Base-by-base conservation (phyloP, 1,140 invertebrate species). In the Asbolus verrucosus region DNA sequence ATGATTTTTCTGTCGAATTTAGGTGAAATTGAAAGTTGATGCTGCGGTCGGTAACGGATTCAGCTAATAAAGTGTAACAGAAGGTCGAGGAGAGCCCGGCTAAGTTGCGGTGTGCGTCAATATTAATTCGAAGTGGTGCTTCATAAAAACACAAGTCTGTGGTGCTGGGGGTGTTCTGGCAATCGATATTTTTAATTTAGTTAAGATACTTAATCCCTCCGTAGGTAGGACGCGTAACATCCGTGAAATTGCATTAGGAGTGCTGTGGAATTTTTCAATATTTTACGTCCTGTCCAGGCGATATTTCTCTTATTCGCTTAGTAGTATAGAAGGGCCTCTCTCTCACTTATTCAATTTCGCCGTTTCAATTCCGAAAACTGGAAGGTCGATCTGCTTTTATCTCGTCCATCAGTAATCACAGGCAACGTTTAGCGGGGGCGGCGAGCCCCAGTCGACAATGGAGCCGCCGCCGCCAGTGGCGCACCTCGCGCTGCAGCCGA, bases 231-330 rank as follows among this genome's bases (percentile, higher is more conserved):
- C 73, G 68, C 65, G 68, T 75, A 76, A 78, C 71, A 75, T 74
- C 76, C 70, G 73, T 77, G 74, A 78, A 78, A 78, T 74, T 75
- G 73, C 76, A 75, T 76, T 76, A 70, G 46, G 73, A 67, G 54
- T 65, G 75, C 62, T 71, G 38, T 71, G 75, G 77, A 76, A 77
- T 76, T 77, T 78, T 77, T 77, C 75, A 76, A 78, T 77, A 77
- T 78, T 77, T 77, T 74, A 76, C 76, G 70, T 71, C 71, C 69
- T 69, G 68, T 74, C 73, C 62, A 69, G 63, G 69, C 62, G 70
- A 75, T 75, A 73, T 76, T 76, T 75, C 72, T 71, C 71, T 59
- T 68, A 68, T 71, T 71, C 70, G 71, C 67, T 66, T 67, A 43
- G 39, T 62, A 62, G 39, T 36, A 63, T 39, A 33, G 54, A 21